phyloP scores from a whole-genome alignment of 2,797 vertebrate genomes.

The Rhabdomys pumilio region DNA sequence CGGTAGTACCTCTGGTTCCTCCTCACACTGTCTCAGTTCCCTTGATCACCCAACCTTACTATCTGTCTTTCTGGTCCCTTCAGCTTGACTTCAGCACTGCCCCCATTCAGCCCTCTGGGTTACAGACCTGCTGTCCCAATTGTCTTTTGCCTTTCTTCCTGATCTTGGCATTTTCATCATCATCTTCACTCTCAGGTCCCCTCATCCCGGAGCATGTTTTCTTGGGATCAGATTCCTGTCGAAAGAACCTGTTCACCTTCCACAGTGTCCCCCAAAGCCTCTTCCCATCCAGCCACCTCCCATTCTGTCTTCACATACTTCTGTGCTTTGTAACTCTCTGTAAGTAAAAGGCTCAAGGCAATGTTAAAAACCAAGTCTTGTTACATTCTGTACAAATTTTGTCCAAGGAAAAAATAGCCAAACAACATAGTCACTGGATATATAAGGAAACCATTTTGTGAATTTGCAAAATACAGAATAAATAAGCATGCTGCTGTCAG shows the following conservation, averaged over 20 bases:
- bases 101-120: neutral
- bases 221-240: neutral
- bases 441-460: neutral
- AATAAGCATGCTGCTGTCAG: neutral
- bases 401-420: neutral
- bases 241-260: neutral
- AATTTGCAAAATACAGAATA: neutral
- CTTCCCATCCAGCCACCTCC: too few relatives aligned
- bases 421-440: neutral
- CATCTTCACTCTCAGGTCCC: neutral
- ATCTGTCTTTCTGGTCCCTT: neutral
- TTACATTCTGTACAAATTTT: conserved; percentile 1
- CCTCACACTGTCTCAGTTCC: neutral
- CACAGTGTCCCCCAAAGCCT: too few relatives aligned
- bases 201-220: neutral
- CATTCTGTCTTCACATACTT: neutral
- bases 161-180: neutral
- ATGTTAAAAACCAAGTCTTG: neutral
- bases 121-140: neutral
- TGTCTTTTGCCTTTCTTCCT: neutral
- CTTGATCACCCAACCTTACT: neutral
- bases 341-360: neutral
- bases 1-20: neutral
- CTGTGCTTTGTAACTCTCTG: neutral
- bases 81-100: neutral